A percentile compares a stretch with the other conserved stretches of the same genome.
Conservation (phyloP, 2,888 invertebrate genomes). For the Corbicula japonica region DNA sequence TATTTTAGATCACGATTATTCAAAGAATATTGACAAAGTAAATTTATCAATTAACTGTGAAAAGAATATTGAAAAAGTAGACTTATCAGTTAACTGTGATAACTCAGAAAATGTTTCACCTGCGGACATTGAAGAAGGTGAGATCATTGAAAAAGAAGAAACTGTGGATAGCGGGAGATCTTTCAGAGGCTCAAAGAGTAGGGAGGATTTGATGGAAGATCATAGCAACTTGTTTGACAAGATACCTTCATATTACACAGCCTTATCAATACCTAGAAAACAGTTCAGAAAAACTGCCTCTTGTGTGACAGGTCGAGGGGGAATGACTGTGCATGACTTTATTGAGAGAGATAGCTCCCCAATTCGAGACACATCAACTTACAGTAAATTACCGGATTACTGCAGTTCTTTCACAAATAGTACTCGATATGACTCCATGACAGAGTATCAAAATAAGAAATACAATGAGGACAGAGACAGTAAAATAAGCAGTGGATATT, state of each 20-base stretch:
- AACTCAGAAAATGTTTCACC: conserved; percentile 19
- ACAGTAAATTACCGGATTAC: conserved; percentile 83
- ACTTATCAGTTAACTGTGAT: background rate
- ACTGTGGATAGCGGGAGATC: conserved; percentile 18
- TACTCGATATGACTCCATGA: conserved; percentile 78
- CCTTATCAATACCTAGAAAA: conserved; percentile 77
- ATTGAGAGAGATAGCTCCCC: conserved; percentile 77
- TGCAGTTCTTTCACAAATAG: conserved; percentile 85
- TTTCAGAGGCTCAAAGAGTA: conserved; percentile 5
- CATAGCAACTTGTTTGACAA: conserved; percentile 77
- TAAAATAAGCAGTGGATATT: conserved; percentile 71
- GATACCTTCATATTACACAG: conserved; percentile 83
- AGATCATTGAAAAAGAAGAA: conserved; percentile 54
- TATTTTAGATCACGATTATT: conserved; percentile 89
- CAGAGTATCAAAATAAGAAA: conserved; percentile 43
- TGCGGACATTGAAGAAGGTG: conserved; percentile 69
- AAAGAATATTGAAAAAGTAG: conserved; percentile 22
- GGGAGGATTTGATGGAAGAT: conserved; percentile 61
- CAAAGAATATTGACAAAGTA: conserved; percentile 73
- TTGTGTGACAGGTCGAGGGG: conserved; percentile 46
- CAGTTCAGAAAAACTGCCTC: conserved; percentile 67
- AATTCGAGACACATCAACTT: conserved; percentile 58
- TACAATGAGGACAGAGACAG: conserved; percentile 62
- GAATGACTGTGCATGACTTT: conserved; percentile 65
- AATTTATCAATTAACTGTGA: background rate